Conservation (phyloP, 2,797 vertebrate genomes). For the Enteromius afrohamiltoni region DNA sequence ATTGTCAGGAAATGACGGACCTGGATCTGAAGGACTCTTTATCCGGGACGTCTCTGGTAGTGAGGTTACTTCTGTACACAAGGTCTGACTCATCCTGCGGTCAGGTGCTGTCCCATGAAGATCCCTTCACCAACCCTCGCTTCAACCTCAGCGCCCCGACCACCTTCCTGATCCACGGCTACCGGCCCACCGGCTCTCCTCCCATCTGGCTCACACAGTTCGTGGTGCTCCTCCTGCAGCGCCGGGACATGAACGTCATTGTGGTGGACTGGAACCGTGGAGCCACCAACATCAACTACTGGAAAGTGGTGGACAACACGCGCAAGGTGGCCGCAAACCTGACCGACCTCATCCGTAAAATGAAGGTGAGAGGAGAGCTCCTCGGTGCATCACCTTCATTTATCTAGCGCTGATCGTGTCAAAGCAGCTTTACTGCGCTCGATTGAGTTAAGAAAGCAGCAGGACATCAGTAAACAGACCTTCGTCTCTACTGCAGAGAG, state of each 20-base stretch:
- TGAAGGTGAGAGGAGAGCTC: conserved; percentile 77
- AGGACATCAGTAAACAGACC: too few relatives aligned
- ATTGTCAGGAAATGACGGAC: conserved; percentile 84
- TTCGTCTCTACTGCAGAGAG: too few relatives aligned
- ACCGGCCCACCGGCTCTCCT: conserved; percentile 83
- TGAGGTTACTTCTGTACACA: conserved; percentile 85
- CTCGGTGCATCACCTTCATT: too few relatives aligned
- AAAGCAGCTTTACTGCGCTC: too few relatives aligned
- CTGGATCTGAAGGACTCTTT: conserved; percentile 80
- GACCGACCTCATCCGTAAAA: conserved; percentile 75
- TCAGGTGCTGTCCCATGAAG: conserved; percentile 69
- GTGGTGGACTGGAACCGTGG: conserved; percentile 94
- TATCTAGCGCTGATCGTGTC: too few relatives aligned
- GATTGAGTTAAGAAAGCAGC: too few relatives aligned
- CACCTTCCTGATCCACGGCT: conserved; percentile 90
- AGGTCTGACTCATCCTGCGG: conserved; percentile 76
- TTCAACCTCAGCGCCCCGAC: conserved; percentile 76
- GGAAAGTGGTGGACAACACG: conserved; percentile 80
- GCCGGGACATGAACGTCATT: conserved; percentile 82
- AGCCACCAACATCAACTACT: conserved; percentile 86
- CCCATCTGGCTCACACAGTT: conserved; percentile 81
- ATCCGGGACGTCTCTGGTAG: conserved; percentile 74
- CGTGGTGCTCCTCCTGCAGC: conserved; percentile 69
- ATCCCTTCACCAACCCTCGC: conserved; percentile 71
- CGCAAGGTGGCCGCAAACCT: conserved; percentile 77